Evolutionary conservation across 2,113 vertebrate genomes (phyloP).

Genomic region (Odontesthes bonariensis): DNA sequence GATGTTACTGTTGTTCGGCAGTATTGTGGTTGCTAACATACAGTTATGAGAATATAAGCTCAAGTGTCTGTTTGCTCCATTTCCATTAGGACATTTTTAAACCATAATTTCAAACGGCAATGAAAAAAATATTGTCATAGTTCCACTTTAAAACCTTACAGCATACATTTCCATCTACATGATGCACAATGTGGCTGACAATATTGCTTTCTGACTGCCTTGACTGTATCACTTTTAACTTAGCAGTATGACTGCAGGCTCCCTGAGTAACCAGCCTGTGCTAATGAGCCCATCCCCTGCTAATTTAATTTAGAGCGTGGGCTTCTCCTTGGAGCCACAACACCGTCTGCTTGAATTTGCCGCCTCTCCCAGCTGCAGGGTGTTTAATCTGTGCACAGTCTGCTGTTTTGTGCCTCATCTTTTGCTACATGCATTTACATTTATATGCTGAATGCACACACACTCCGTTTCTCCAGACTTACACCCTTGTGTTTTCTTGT

Average conservation of each 20-base stretch:
- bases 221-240: conserved; percentile 36
- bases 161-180: neutral
- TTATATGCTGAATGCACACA: neutral
- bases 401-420: conserved; percentile 7
- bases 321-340: conserved; percentile 34
- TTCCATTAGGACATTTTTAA: too few relatives aligned
- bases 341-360: conserved; percentile 27
- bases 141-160: neutral
- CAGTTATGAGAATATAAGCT: too few relatives aligned
- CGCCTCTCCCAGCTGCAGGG: conserved; percentile 44
- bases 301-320: conserved; percentile 66
- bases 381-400: conserved; percentile 42
- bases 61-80: too few relatives aligned
- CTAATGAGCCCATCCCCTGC: conserved; percentile 70
- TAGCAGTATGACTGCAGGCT: conserved; percentile 35
- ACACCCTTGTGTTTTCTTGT: conserved; percentile 1
- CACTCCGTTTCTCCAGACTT: neutral
- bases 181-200: conserved; percentile 16
- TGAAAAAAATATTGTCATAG: too few relatives aligned
- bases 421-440: neutral
- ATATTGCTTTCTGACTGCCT: conserved; percentile 26
- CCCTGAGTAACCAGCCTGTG: conserved; percentile 48
- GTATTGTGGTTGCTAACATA: too few relatives aligned
- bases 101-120: too few relatives aligned
- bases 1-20: too few relatives aligned